Evolutionary conservation across 1,140 invertebrate genomes (phyloP).

Genomic region (Bacillus rossius): DNA sequence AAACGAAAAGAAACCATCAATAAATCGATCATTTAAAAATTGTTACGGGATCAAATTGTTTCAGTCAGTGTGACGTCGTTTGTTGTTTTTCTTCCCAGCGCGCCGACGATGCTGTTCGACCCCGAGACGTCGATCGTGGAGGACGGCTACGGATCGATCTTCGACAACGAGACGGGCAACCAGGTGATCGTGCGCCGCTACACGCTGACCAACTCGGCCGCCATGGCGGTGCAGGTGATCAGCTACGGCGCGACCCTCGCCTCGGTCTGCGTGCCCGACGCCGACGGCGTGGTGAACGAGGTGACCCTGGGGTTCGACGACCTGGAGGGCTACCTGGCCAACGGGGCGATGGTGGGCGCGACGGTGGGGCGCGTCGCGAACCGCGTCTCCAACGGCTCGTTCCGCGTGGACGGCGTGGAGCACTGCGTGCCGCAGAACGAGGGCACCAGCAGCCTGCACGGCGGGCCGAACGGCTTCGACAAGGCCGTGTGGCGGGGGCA

Average conservation of each 20-base stretch:
- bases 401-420: constrained; percentile 42
- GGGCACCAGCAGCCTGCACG: constrained; percentile 49
- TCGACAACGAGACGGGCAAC: constrained; percentile 11
- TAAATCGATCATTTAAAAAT: too few relatives aligned
- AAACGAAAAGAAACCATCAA: too few relatives aligned
- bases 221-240: constrained; percentile 57
- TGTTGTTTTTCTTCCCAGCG: too few relatives aligned
- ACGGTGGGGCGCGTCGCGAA: constrained; percentile 53
- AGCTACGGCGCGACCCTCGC: constrained; percentile 73
- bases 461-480: constrained; percentile 50
- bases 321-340: constrained; percentile 48
- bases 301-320: constrained; percentile 73
- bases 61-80: too few relatives aligned
- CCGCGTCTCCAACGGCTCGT: constrained; percentile 46
- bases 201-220: constrained; percentile 52
- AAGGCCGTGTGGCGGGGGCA: constrained; percentile 35
- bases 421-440: constrained; percentile 46
- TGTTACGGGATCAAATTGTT: too few relatives aligned
- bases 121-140: neutral
- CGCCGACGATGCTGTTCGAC: too few relatives aligned
- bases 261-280: constrained; percentile 64
- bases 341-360: constrained; percentile 45
- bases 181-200: constrained; percentile 30
- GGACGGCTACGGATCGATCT: constrained; percentile 22
- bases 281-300: constrained; percentile 57